These are phyloP conservation scores for Leuciscus idus DNA, from an alignment of 2,113 vertebrate species.

Conservation along the genomic window DNA sequence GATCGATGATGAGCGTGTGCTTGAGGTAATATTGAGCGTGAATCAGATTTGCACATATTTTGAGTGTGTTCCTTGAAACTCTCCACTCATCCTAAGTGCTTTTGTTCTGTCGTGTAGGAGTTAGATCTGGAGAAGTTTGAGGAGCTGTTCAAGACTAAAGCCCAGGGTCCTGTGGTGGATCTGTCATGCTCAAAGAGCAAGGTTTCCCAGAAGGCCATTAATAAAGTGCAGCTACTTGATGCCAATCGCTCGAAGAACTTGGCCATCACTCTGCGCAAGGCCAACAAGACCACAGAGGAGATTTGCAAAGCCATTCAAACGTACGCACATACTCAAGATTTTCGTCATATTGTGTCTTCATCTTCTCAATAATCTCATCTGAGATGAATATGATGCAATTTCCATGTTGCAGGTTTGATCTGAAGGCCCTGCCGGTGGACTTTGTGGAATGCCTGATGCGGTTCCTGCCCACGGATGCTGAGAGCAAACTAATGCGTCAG, in stretches of 20 bases:
- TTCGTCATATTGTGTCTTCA: not conserved
- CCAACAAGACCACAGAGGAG: slow-evolving; percentile 87
- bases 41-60: no score
- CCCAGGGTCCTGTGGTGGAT: slow-evolving; percentile 90
- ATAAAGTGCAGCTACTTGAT: slow-evolving; percentile 91
- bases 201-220: slow-evolving; percentile 82
- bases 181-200: slow-evolving; percentile 87
- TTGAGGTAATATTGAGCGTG: slow-evolving; percentile 79
- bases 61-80: not conserved
- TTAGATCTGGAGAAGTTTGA: slow-evolving; percentile 95
- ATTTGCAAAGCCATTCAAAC: slow-evolving; percentile 95
- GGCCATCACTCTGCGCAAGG: slow-evolving; percentile 94
- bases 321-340: slow-evolving; percentile 66
- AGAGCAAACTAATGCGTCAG: slow-evolving; percentile 87
- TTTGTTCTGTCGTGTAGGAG: slow-evolving; percentile 73
- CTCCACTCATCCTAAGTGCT: not conserved
- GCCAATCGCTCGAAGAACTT: slow-evolving; percentile 96
- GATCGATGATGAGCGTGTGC: slow-evolving; percentile 93
- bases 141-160: slow-evolving; percentile 96
- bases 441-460: slow-evolving; percentile 96
- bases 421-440: slow-evolving; percentile 89
- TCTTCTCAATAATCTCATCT: not conserved
- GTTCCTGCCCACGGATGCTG: slow-evolving; percentile 89
- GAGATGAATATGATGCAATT: not conserved
- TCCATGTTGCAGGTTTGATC: slow-evolving; percentile 82